Base-by-base conservation (phyloP, 92 coral and sea anemone genomes). In the Actinostola sp. region DNA sequence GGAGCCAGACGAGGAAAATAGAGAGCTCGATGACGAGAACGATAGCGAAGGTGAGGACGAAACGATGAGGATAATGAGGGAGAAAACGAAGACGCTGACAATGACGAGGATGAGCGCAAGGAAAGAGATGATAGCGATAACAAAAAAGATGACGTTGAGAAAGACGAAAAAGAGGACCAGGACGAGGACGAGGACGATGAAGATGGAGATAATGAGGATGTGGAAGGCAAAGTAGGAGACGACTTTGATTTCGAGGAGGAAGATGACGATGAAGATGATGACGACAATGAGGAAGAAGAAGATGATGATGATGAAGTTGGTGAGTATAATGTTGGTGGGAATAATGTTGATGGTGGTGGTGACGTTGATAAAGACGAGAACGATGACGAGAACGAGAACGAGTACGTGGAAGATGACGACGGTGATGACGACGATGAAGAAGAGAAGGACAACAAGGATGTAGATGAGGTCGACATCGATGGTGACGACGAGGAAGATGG, bases 121-220 rank as follows among this genome's bases (percentile, higher is more conserved):
- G 70, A 2, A 2, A 52, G 12, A 15, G 50, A 15, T 17, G 70
- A n/a, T 34, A 52, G 1, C 19, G 52, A 17, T 34, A 24, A 38
- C 15, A 28, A 23, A 15, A 21, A 33, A 15, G 31, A 35, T 34
- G 70, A 35, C 14, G 52, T 13, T 34, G 70, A 35, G 7, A 25
- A 21, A 1, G 49, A 63, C 14, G 49, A 20, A 3, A 28, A 19
- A 35, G 26, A 63, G 8, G 31, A 21, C 17, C 6, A 10, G 8
- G 49, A 36, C 23, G 26, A 33, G 3, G 70, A 35, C 29, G 52
- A 33, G 5, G 46, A 33, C 16, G 43, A 31, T 52, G 30, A 10
- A 15, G 52, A 63, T 63, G 28, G 23, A 15, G 50, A 33, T 35
- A 28, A 35, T 34, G 70, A 35, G 35, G 52, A 10, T 34, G 70